These are phyloP conservation scores for Narcine bancroftii DNA, from an alignment of 2,113 vertebrate species.

Conservation along the genomic window DNA sequence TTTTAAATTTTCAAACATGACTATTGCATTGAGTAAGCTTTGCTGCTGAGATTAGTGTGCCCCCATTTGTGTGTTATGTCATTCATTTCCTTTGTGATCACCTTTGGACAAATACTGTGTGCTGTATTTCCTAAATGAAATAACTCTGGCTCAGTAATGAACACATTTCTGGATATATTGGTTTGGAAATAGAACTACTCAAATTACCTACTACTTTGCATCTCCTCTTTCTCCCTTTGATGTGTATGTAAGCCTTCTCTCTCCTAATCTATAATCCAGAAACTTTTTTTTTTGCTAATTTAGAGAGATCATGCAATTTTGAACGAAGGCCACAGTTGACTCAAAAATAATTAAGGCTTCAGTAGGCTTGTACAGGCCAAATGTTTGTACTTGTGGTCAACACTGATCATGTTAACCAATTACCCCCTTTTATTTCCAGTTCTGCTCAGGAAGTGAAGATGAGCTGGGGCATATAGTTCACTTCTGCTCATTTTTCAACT, in stretches of 20 bases:
- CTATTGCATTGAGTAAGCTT: neutral
- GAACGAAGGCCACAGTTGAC: neutral
- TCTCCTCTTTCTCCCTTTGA: neutral
- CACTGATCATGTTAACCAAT: neutral
- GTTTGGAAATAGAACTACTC: neutral
- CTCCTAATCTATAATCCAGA: neutral
- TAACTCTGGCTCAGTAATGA: neutral
- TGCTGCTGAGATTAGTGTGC: neutral
- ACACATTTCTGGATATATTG: neutral
- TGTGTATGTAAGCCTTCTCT: neutral
- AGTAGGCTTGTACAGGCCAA: neutral
- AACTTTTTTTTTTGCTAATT: neutral
- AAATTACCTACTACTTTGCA: neutral
- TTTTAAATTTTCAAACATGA: neutral
- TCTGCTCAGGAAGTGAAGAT: neutral
- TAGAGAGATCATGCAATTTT: neutral
- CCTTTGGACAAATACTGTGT: neutral
- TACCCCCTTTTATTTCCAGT: neutral
- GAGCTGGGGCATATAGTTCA: neutral
- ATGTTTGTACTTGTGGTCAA: neutral
- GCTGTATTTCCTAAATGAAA: neutral
- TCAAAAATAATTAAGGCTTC: neutral
- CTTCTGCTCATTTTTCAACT: neutral
- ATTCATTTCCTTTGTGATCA: slow-evolving; percentile 5
- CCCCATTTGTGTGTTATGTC: neutral